phyloP scores from a whole-genome alignment of 2,113 vertebrate species.

The Malurus elegans region DNA sequence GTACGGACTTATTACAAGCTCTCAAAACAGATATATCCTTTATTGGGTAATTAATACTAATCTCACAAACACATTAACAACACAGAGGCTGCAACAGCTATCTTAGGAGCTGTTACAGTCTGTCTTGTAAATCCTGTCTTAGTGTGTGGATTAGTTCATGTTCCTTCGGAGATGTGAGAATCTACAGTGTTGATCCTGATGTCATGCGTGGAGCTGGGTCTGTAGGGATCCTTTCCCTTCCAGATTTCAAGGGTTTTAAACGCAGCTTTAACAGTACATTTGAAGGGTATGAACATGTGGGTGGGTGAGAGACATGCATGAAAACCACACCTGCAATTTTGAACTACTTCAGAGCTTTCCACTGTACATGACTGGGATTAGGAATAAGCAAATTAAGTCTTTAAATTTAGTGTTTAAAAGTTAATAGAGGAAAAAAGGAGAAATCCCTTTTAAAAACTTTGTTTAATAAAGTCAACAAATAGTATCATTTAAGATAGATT shows the following conservation, averaged over 20 bases:
- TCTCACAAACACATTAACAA: constrained; percentile 60
- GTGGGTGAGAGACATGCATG: not conserved
- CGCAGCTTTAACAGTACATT: not conserved
- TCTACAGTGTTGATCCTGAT: not conserved
- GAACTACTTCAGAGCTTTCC: not conserved
- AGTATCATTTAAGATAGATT: not conserved
- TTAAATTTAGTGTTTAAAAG: not conserved
- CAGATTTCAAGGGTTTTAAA: not conserved
- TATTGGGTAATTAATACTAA: constrained; percentile 60
- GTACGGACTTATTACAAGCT: constrained; percentile 12
- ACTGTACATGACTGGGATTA: not conserved
- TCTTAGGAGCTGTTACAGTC: constrained; percentile 58
- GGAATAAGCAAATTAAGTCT: not conserved
- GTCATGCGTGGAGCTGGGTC: not conserved
- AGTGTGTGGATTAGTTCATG: constrained; percentile 33
- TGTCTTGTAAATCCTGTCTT: constrained; percentile 51
- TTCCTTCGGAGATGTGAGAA: constrained; percentile 21
- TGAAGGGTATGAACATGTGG: not conserved
- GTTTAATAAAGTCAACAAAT: not conserved
- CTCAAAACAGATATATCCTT: constrained; percentile 37
- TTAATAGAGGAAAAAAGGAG: not conserved
- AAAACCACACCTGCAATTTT: not conserved
- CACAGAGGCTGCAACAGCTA: constrained; percentile 44
- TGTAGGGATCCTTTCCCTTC: not conserved
- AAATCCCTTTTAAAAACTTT: not conserved